Percentiles rank a stretch among this genome's conserved stretches.
Conservation (phyloP, 2,797 vertebrate species). For the Xiphorhynchus erythropygius region DNA sequence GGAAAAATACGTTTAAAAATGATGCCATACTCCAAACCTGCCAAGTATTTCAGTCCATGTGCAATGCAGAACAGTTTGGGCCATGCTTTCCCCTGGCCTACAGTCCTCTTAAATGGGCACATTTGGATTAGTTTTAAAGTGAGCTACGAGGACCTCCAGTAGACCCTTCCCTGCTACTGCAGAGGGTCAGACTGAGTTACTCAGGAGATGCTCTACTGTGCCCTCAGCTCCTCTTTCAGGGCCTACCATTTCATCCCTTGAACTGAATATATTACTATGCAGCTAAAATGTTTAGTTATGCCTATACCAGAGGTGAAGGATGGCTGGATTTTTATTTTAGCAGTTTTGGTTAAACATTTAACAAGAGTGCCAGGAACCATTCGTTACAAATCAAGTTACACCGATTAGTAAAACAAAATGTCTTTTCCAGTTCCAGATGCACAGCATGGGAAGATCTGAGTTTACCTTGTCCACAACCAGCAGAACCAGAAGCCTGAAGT, state of each 20-base stretch:
- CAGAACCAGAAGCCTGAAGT: not conserved
- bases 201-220: not conserved
- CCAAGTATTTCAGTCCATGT: not conserved
- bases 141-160: not conserved
- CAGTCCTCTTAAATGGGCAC: not conserved
- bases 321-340: not conserved
- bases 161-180: not conserved
- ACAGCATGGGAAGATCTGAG: not conserved
- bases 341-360: not conserved
- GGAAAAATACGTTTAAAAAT: not conserved
- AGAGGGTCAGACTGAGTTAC: not conserved
- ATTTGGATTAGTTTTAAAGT: not conserved
- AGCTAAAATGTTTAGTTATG: not conserved
- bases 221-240: not conserved
- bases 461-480: not conserved
- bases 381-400: not conserved
- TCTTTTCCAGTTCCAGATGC: not conserved
- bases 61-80: not conserved
- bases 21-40: not conserved
- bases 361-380: not conserved
- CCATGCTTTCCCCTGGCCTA: not conserved
- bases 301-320: not conserved
- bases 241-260: not conserved
- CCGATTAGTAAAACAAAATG: not conserved
- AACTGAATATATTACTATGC: not conserved